A percentile compares a stretch with the other conserved stretches of the same genome.
Evolutionary conservation across 2,113 vertebrate species (phyloP).

Genomic region (Campylorhamphus procurvoides): DNA sequence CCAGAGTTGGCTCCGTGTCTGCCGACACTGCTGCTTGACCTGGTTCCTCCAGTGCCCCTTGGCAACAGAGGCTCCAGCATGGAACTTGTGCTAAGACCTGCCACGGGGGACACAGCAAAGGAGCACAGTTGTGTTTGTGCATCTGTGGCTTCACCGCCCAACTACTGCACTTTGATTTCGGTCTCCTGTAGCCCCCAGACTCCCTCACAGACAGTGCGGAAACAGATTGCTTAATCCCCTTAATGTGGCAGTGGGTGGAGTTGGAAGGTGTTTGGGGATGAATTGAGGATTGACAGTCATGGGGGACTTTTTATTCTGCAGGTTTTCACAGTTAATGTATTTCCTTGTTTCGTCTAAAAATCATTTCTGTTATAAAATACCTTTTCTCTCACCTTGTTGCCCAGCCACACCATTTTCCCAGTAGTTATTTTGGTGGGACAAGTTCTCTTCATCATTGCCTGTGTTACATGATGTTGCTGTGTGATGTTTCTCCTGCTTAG

Average conservation of each 20-base stretch:
- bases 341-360: slow-evolving; percentile 12
- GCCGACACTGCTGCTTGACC: neutral
- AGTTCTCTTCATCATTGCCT: neutral
- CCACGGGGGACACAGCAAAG: neutral
- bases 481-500: neutral
- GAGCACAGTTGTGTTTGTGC: neutral
- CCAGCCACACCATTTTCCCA: neutral
- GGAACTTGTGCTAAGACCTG: neutral
- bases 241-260: neutral
- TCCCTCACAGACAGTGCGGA: neutral
- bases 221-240: neutral
- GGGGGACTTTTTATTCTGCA: neutral
- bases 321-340: neutral
- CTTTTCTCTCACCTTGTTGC: neutral
- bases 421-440: neutral
- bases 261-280: neutral
- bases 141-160: neutral
- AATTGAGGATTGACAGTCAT: neutral
- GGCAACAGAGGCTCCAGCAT: neutral
- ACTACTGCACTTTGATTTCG: neutral
- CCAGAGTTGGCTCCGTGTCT: neutral
- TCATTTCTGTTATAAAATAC: neutral
- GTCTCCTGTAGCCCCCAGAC: neutral
- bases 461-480: neutral
- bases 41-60: neutral